Evolutionary conservation across 2,888 invertebrate genomes (phyloP).

Genomic region (Parnassius orleans): DNA sequence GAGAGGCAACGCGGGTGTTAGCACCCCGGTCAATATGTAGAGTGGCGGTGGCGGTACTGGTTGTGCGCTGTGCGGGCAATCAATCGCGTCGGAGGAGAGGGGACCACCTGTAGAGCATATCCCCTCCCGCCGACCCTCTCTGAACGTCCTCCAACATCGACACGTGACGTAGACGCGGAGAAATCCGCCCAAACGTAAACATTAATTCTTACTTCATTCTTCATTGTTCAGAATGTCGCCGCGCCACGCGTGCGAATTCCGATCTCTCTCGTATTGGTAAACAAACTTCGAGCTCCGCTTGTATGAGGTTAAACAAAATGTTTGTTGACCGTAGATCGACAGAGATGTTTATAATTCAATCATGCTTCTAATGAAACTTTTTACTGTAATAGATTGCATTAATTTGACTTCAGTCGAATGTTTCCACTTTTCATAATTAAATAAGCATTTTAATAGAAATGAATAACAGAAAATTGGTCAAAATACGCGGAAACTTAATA

Average conservation of each 20-base stretch:
- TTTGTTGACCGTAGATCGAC: constrained; percentile 37
- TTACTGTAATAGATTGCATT: constrained; percentile 35
- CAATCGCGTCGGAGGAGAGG: constrained; percentile 68
- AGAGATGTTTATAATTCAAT: constrained; percentile 61
- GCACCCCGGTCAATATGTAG: constrained; percentile 78
- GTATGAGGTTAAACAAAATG: constrained; percentile 36
- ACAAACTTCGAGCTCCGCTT: constrained; percentile 58
- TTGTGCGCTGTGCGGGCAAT: constrained; percentile 73
- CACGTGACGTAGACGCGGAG: constrained; percentile 78
- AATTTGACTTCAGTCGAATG: constrained; percentile 16
- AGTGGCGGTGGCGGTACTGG: constrained; percentile 78
- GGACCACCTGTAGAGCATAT: constrained; percentile 68
- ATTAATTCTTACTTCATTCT: constrained; percentile 80
- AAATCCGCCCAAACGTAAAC: constrained; percentile 81
- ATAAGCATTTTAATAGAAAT: too few relatives aligned
- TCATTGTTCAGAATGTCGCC: constrained; percentile 74
- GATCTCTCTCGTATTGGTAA: constrained; percentile 72
- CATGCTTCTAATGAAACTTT: constrained; percentile 51
- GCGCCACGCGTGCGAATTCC: constrained; percentile 71
- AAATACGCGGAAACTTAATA: too few relatives aligned
- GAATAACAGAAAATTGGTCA: too few relatives aligned
- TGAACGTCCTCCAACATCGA: constrained; percentile 55
- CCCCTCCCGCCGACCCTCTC: constrained; percentile 41
- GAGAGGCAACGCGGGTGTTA: constrained; percentile 70
- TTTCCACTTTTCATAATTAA: too few relatives aligned